Evolutionary conservation across 2,888 invertebrate genomes (phyloP).

Genomic region (Pachymerium ferrugineum): DNA sequence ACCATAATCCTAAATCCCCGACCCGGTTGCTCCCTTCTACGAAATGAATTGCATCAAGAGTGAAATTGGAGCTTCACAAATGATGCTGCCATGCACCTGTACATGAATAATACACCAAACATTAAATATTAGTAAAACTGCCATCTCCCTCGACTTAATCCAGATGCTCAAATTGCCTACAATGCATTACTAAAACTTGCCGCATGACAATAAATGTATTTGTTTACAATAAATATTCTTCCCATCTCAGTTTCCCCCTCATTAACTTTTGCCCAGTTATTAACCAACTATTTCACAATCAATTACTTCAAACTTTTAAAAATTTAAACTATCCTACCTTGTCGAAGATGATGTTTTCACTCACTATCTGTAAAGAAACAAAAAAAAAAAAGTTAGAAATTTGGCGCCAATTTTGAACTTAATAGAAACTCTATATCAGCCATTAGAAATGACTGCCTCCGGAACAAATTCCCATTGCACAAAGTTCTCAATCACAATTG

Average conservation of each 20-base stretch:
- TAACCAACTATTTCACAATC: no score
- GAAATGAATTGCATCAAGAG: slow-evolving; percentile 22
- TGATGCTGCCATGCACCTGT: slow-evolving; percentile 20
- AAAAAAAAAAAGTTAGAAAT: no score
- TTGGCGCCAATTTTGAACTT: no score
- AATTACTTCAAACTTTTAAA: no score
- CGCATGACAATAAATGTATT: not conserved
- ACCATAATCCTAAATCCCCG: slow-evolving; percentile 22
- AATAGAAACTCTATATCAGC: no score
- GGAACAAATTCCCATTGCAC: no score
- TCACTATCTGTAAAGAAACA: no score
- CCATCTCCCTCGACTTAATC: slow-evolving; percentile 9
- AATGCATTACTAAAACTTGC: not conserved
- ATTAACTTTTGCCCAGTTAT: no score
- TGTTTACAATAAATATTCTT: not conserved
- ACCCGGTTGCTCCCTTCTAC: slow-evolving; percentile 11
- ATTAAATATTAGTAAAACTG: slow-evolving; percentile 20
- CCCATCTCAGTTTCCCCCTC: not conserved
- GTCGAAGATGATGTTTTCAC: no score
- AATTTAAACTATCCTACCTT: no score
- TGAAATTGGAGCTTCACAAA: slow-evolving; percentile 27
- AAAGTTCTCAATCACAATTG: no score
- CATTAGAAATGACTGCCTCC: no score
- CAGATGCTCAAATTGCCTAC: not conserved
- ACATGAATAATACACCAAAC: slow-evolving; percentile 23